A percentile compares a stretch with the other conserved stretches of the same genome.
phyloP scores from a whole-genome alignment of 2,797 vertebrate species.

The Urosaurus nigricauda region DNA sequence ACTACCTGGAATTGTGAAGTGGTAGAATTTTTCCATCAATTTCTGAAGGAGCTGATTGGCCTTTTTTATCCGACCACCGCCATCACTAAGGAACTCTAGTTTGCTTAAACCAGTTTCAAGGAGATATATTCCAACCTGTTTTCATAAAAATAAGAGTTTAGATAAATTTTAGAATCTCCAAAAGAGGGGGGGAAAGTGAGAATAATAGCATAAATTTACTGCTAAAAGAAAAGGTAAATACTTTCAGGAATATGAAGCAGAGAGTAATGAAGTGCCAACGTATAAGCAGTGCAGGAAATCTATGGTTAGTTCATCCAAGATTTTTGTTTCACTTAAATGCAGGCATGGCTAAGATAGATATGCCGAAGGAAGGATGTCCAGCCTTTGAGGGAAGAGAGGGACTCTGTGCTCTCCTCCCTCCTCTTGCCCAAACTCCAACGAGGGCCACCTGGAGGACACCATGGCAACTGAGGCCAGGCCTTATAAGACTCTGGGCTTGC shows the following conservation, averaged over 20 bases:
- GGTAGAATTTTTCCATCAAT: slow-evolving; percentile 92
- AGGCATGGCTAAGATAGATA: background rate
- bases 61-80: slow-evolving; percentile 91
- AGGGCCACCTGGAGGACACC: no score
- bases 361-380: background rate
- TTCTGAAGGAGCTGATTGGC: slow-evolving; percentile 93
- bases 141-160: slow-evolving; percentile 27
- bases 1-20: slow-evolving; percentile 92
- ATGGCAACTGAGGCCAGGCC: no score
- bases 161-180: background rate
- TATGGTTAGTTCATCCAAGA: background rate
- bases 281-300: background rate
- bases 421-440: no score
- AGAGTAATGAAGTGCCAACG: background rate
- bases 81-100: slow-evolving; percentile 92
- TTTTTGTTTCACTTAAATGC: background rate
- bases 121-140: slow-evolving; percentile 92
- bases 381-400: no score
- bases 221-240: background rate
- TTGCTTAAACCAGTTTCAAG: slow-evolving; percentile 90
- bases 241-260: background rate
- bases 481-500: no score
- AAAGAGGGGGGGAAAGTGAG: background rate
- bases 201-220: background rate
- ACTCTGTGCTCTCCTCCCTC: no score